phyloP scores from a whole-genome alignment of 1,140 invertebrate species.

The Brachionus asplanchnoidis region DNA sequence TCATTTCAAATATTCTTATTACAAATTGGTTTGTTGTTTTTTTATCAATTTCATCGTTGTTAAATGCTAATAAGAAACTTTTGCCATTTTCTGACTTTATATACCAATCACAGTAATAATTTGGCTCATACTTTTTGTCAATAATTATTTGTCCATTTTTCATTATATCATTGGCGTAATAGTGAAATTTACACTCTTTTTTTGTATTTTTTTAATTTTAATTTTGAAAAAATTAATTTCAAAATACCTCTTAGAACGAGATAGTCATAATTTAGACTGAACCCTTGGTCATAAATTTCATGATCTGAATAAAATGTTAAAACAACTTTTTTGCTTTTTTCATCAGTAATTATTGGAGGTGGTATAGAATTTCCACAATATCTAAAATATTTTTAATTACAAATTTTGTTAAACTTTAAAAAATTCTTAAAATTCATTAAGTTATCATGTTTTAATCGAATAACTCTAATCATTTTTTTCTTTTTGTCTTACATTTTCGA shows the following conservation, averaged over 20 bases:
- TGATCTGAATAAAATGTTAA: constrained; percentile 32
- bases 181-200: constrained; percentile 20
- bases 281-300: constrained; percentile 11
- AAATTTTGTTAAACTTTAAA: no score
- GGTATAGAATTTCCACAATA: neutral
- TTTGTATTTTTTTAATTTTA: neutral
- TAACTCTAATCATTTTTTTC: no score
- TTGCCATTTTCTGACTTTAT: neutral
- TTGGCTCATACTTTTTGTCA: neutral
- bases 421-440: no score
- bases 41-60: neutral
- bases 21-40: constrained; percentile 13
- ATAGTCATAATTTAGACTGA: neutral
- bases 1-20: constrained; percentile 28
- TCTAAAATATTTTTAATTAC: neutral
- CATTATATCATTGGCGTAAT: neutral
- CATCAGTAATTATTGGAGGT: constrained; percentile 8
- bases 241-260: neutral
- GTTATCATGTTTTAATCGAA: no score
- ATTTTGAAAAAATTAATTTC: neutral
- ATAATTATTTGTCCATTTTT: constrained; percentile 17
- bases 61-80: constrained; percentile 6
- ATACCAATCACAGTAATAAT: constrained; percentile 36
- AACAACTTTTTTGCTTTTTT: neutral
- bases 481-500: no score